phyloP scores from a whole-genome alignment of 1,140 invertebrate species.

The Phthorimaea operculella region DNA sequence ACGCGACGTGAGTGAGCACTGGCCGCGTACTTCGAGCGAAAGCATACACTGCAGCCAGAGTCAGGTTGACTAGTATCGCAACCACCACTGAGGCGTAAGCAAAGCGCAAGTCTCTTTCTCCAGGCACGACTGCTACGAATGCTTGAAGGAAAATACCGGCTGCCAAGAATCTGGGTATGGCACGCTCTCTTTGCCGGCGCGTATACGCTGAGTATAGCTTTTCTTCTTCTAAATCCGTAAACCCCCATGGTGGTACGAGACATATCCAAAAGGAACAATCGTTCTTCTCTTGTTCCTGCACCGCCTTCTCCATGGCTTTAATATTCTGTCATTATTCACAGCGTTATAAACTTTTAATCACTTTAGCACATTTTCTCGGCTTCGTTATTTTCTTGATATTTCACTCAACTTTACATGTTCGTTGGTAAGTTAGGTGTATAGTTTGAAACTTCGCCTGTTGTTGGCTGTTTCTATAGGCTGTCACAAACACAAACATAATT shows the following conservation, averaged over 20 bases:
- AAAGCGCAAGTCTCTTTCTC: conserved; percentile 65
- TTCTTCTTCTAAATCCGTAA: conserved; percentile 73
- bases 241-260: conserved; percentile 49
- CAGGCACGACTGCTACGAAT: conserved; percentile 71
- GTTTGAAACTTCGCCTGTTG: no score
- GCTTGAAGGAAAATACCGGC: conserved; percentile 76
- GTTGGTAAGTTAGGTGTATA: no score
- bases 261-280: conserved; percentile 35
- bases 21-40: conserved; percentile 46
- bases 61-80: conserved; percentile 65
- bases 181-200: conserved; percentile 77
- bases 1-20: conserved; percentile 71
- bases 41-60: conserved; percentile 55
- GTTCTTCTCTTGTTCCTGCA: conserved; percentile 27
- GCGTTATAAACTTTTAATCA: neutral
- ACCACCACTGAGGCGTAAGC: conserved; percentile 66
- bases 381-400: no score
- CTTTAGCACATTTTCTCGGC: neutral
- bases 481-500: no score
- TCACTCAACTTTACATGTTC: no score
- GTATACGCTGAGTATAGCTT: conserved; percentile 81
- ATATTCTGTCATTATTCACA: conserved; percentile 5
- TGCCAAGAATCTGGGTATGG: conserved; percentile 79
- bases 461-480: no score
- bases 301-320: conserved; percentile 48